Evolutionary conservation across 2,888 invertebrate species (phyloP).

Genomic region (Aelia acuminata): DNA sequence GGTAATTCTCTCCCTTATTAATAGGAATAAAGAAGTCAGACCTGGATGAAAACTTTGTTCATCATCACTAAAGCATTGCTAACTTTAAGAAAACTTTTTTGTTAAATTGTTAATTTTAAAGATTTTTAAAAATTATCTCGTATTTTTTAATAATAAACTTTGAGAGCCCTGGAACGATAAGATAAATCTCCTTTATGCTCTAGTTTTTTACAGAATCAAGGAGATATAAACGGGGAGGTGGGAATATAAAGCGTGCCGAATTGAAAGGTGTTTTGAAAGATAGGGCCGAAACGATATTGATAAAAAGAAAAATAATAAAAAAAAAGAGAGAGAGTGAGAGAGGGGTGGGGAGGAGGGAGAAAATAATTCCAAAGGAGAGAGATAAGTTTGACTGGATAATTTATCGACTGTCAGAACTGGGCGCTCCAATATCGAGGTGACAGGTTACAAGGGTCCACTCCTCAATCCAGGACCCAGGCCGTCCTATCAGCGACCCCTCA

Average conservation of each 20-base stretch:
- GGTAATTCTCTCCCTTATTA: too few relatives aligned
- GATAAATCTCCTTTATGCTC: neutral
- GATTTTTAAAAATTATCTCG: too few relatives aligned
- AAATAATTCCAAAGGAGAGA: neutral
- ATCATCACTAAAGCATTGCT: too few relatives aligned
- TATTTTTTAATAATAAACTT: too few relatives aligned
- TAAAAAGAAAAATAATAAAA: neutral
- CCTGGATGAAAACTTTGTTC: too few relatives aligned
- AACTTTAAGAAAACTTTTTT: too few relatives aligned
- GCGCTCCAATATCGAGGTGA: neutral
- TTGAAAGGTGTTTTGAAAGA: slow-evolving; percentile 22
- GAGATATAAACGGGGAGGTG: neutral
- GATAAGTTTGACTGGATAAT: slow-evolving; percentile 45
- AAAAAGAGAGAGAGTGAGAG: neutral
- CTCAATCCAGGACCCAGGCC: neutral
- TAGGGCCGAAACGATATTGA: neutral
- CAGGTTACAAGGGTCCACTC: slow-evolving; percentile 1
- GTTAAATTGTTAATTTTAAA: too few relatives aligned
- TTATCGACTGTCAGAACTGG: slow-evolving; percentile 18
- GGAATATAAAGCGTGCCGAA: neutral
- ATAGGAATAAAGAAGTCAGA: too few relatives aligned
- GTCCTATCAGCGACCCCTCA: neutral
- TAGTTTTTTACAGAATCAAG: neutral
- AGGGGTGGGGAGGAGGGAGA: too few relatives aligned
- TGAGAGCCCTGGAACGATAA: neutral